Percentiles rank a stretch among this genome's conserved stretches.
Evolutionary conservation across 2,888 invertebrate genomes (phyloP).

Genomic region (Papilio elwesi): DNA sequence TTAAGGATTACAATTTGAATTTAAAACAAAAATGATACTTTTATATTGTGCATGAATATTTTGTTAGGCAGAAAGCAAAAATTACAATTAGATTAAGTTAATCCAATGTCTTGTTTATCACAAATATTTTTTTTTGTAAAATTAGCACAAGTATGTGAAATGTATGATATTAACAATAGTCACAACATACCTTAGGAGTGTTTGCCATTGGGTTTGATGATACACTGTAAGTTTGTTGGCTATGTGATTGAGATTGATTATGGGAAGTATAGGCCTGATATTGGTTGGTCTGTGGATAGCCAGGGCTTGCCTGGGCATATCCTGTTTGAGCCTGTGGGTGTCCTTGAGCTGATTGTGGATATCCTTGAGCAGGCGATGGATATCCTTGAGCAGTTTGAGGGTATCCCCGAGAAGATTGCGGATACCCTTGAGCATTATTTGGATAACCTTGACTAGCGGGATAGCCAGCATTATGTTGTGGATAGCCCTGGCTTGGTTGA

Average conservation of each 20-base stretch:
- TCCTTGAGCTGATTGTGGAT: conserved; percentile 56
- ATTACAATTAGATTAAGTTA: conserved; percentile 41
- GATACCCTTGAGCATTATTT: conserved; percentile 49
- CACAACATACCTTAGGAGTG: conserved; percentile 66
- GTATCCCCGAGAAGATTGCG: conserved; percentile 48
- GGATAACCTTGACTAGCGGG: conserved; percentile 46
- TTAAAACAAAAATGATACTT: neutral
- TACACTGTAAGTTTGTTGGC: conserved; percentile 60
- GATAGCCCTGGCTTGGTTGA: conserved; percentile 60
- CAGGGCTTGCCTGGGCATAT: conserved; percentile 52
- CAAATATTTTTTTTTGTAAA: conserved; percentile 50
- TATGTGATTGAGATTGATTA: conserved; percentile 56
- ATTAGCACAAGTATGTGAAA: conserved; percentile 43
- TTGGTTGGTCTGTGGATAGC: conserved; percentile 58
- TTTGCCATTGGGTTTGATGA: conserved; percentile 58
- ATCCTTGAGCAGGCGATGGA: conserved; percentile 53
- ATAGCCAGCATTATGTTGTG: conserved; percentile 43
- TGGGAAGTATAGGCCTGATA: conserved; percentile 63
- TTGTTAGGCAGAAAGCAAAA: conserved; percentile 17
- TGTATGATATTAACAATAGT: conserved; percentile 42
- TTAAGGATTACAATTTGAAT: neutral
- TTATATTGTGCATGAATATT: conserved; percentile 9
- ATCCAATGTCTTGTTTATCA: conserved; percentile 69
- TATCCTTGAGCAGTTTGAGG: conserved; percentile 56
- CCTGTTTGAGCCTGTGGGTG: conserved; percentile 49